Evolutionary conservation across 2,113 vertebrate genomes (phyloP), one percentile per base, ranked within the genome.

Genomic region (Indicator indicator): DNA sequence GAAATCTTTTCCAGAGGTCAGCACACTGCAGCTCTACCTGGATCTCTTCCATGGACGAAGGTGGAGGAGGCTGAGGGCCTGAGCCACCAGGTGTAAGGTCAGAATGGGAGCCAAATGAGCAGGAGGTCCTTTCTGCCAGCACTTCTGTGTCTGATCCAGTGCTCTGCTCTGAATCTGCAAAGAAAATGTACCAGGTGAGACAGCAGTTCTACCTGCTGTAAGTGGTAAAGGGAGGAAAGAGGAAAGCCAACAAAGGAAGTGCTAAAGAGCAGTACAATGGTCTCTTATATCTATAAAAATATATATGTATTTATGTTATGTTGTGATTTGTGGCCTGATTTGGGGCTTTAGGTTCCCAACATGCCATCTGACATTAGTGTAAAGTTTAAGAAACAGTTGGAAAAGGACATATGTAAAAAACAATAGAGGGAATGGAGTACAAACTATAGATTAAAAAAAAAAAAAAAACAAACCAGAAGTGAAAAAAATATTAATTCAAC

Each of bases 1-100:
- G 99, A 98, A 99, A 99, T 91, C 99, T 98, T 97, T 99, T 99
- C 99, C 99, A 99, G 80, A 99, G 98, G 94, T 99, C 99, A 3
- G 99, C 99, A 81, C 99, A 99, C 83, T 99, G 99, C 88, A 99
- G 97, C 97, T 99, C 99, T 97, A 99, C 99, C 97, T 99, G 99
- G 91, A 99, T 99, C 95, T 99, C 99, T 86, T 99, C 99, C 99
- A 99, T 99, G 93, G 99, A 99, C 83, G 98, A 98, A 90, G 98
- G 94, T 67, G 98, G 95, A n/a, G 97, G 95, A 55, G 97, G 94
- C 81, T 97, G 98, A 23, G 98, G 88, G 55, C 97, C 97, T 12
- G 98, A 96, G 28, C 96, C 90, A 16, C 97, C 90, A 12, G 98
- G 83, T 55, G 98, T 97, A 97, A 99, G 97, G 67, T 99, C 99